A percentile compares a stretch with the other conserved stretches of the same genome.
Evolutionary conservation across 2,797 vertebrate genomes (phyloP).

Genomic region (Nannoperca obscura): DNA sequence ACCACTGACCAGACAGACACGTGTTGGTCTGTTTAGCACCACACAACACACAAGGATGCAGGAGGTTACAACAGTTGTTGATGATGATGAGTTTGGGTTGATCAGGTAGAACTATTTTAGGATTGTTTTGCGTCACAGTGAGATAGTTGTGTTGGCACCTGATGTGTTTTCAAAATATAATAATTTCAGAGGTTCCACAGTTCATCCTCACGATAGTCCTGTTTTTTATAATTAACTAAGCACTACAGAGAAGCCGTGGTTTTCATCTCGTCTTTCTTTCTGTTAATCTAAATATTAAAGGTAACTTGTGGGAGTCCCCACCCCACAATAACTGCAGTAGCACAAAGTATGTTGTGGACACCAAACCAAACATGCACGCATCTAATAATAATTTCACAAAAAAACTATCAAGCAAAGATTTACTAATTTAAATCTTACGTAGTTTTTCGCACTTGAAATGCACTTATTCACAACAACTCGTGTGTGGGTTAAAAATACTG

Average conservation of each 20-base stretch:
- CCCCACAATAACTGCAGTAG: neutral
- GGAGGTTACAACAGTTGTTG: slow-evolving; percentile 11
- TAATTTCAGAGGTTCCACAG: neutral
- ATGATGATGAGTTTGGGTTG: slow-evolving; percentile 7
- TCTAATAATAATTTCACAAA: neutral
- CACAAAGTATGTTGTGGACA: neutral
- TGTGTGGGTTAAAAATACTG: neutral
- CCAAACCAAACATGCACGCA: neutral
- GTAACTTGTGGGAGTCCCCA: neutral
- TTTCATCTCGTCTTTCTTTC: neutral
- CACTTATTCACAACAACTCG: neutral
- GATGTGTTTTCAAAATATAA: neutral
- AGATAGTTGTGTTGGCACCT: neutral
- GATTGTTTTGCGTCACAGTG: neutral
- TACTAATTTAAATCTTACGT: neutral
- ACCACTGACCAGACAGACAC: slow-evolving; percentile 20
- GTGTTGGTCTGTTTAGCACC: slow-evolving; percentile 50
- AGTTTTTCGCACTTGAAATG: neutral
- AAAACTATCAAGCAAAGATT: neutral
- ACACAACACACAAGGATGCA: slow-evolving; percentile 44
- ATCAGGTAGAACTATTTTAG: neutral
- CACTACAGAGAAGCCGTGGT: neutral
- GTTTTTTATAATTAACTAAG: neutral
- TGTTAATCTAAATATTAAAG: neutral
- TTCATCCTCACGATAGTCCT: neutral